These are phyloP conservation scores for Drosophila pegasa DNA, from an alignment of 2,888 invertebrate genomes.

Conservation along the genomic window DNA sequence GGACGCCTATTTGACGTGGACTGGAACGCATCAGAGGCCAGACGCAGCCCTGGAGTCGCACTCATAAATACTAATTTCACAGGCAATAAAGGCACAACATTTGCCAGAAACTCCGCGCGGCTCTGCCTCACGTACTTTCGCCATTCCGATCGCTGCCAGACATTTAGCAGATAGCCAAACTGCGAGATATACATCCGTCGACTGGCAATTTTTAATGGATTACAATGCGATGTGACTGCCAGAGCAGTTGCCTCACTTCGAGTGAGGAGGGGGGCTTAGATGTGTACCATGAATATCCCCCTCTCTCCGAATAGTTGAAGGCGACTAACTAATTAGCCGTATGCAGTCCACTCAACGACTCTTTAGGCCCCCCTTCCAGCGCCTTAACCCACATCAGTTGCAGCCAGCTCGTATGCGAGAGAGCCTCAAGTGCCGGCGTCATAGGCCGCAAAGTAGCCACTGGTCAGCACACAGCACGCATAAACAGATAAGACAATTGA, in stretches of 20 bases:
- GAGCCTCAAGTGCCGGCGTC: constrained; percentile 48
- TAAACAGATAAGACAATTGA: constrained; percentile 23
- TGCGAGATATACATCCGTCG: constrained; percentile 22
- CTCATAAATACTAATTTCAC: constrained; percentile 85
- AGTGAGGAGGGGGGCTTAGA: neutral
- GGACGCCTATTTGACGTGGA: constrained; percentile 60
- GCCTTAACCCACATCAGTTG: constrained; percentile 71
- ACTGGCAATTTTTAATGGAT: constrained; percentile 75
- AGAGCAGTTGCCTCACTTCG: neutral
- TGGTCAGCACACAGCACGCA: constrained; percentile 57
- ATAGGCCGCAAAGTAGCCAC: constrained; percentile 61
- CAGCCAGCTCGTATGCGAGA: constrained; percentile 65
- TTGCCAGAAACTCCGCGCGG: constrained; percentile 59
- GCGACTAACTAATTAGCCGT: constrained; percentile 59
- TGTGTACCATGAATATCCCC: too few relatives aligned
- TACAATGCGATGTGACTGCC: constrained; percentile 51
- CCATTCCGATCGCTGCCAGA: constrained; percentile 72
- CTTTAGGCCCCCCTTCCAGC: neutral
- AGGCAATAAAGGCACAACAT: constrained; percentile 84
- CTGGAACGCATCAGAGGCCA: constrained; percentile 37
- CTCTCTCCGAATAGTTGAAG: constrained; percentile 45
- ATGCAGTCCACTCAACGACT: neutral
- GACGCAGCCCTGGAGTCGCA: constrained; percentile 22
- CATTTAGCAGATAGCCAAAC: constrained; percentile 70
- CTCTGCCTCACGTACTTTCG: constrained; percentile 53